phyloP scores from a whole-genome alignment of 2,113 vertebrate species.

The Zosterops japonicus region DNA sequence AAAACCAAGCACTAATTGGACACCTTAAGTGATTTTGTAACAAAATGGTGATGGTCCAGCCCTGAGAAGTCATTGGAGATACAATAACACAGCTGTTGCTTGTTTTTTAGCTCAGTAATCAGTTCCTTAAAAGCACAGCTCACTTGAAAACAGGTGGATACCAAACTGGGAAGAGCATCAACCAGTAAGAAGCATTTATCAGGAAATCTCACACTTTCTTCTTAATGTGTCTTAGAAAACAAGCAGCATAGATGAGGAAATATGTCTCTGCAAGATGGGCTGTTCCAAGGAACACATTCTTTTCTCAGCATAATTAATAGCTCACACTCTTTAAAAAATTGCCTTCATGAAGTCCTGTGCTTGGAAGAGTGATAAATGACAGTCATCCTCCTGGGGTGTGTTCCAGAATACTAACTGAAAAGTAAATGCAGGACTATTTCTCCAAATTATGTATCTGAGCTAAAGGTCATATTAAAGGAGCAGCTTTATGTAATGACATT shows the following conservation, averaged over 20 bases:
- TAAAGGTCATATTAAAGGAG: conserved; percentile 24
- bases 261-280: neutral
- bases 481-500: conserved; percentile 17
- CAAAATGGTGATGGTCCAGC: neutral
- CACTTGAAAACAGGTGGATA: neutral
- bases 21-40: fast-evolving
- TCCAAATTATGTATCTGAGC: conserved; percentile 4
- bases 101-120: neutral
- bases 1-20: neutral
- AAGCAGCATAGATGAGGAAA: neutral
- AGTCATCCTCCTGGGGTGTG: neutral
- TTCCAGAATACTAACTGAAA: conserved; percentile 39
- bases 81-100: neutral
- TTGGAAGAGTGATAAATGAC: conserved; percentile 28
- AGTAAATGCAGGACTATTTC: conserved; percentile 56
- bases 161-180: neutral
- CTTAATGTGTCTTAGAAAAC: neutral
- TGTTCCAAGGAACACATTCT: neutral
- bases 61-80: neutral
- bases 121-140: neutral
- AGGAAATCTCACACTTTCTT: neutral
- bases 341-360: neutral
- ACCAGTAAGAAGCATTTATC: neutral
- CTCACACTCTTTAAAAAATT: neutral
- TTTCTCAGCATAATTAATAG: conserved; percentile 16